Conservation (phyloP, 2,888 invertebrate genomes). For the Lamellibrachia columna region DNA sequence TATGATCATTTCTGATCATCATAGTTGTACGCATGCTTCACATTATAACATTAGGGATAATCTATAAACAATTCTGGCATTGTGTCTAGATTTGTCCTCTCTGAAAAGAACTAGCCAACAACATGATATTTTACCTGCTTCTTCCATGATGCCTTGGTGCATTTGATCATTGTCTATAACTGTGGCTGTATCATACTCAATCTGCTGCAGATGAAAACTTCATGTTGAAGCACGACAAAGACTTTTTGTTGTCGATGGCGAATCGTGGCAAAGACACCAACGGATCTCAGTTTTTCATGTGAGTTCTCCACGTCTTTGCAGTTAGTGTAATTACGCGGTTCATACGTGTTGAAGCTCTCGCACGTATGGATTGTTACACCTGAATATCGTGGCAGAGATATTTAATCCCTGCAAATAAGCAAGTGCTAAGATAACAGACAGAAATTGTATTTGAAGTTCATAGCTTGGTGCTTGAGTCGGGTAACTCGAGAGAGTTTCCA, state of each 20-base stretch:
- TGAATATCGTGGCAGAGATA: not conserved
- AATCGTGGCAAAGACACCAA: slow-evolving; percentile 97
- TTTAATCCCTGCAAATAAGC: not conserved
- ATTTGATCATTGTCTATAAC: not conserved
- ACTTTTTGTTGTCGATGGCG: slow-evolving; percentile 96
- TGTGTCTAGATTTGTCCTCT: too few species aligned
- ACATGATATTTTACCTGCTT: too few species aligned
- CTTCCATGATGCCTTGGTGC: not conserved
- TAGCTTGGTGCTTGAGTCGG: not conserved
- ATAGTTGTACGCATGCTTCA: too few species aligned
- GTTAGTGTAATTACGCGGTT: not conserved
- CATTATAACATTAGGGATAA: too few species aligned
- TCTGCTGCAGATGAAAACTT: slow-evolving; percentile 87
- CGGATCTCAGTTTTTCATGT: slow-evolving; percentile 99
- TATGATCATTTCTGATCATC: too few species aligned
- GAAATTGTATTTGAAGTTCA: not conserved
- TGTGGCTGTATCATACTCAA: not conserved
- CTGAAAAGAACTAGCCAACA: too few species aligned
- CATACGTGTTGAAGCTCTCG: not conserved
- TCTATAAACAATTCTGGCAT: too few species aligned
- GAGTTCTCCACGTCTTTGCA: slow-evolving; percentile 71
- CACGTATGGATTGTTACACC: not conserved
- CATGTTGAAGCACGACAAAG: slow-evolving; percentile 85
- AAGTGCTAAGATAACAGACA: too few species aligned
- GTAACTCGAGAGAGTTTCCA: not conserved